Evolutionary conservation across 2,797 vertebrate species (phyloP).

Genomic region (Sebastes flavidus): DNA sequence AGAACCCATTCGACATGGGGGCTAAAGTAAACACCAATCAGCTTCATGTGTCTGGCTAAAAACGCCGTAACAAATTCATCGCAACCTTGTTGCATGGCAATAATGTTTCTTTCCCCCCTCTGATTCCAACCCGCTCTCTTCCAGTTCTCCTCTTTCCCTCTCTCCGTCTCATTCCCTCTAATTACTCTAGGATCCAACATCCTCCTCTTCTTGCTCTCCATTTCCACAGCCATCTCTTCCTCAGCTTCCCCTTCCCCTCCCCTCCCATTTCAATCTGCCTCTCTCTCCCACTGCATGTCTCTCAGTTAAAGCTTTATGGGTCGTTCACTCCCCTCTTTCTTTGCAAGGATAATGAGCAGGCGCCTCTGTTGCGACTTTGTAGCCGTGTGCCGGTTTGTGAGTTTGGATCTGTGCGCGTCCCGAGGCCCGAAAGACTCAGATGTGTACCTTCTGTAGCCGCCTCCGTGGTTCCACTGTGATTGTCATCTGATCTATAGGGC

Average conservation of each 20-base stretch:
- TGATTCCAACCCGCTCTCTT: conserved; percentile 30
- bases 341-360: conserved; percentile 75
- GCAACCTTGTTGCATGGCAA: conserved; percentile 29
- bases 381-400: conserved; percentile 67
- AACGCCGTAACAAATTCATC: conserved; percentile 41
- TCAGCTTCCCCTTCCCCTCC: conserved; percentile 32
- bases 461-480: conserved; percentile 65
- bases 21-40: conserved; percentile 67
- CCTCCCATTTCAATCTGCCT: conserved; percentile 59
- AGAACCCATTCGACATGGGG: conserved; percentile 55
- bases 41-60: conserved; percentile 42
- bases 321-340: conserved; percentile 67
- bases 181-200: conserved; percentile 66
- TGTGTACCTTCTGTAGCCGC: conserved; percentile 68
- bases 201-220: conserved; percentile 66
- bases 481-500: conserved; percentile 78
- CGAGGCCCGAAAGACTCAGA: conserved; percentile 70
- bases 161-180: conserved; percentile 61
- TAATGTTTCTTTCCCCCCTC: background rate
- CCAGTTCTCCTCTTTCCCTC: conserved; percentile 42
- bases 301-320: conserved; percentile 75
- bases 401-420: conserved; percentile 66
- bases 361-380: conserved; percentile 74
- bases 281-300: conserved; percentile 61
- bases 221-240: conserved; percentile 54